phyloP scores from a whole-genome alignment of 2,888 invertebrate species.

The Phrixothrix hirtus region DNA sequence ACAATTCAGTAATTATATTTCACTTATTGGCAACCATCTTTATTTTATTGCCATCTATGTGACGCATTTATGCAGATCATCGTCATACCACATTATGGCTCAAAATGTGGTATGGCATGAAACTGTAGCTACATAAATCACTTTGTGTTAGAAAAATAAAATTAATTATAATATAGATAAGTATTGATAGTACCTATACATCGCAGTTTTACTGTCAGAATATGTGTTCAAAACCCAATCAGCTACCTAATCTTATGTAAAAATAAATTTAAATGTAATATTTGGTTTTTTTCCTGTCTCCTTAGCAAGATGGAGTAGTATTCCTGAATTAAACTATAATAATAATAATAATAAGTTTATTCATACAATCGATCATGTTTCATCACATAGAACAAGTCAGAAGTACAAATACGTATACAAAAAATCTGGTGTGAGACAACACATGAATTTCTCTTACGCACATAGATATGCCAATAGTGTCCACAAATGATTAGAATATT shows the following conservation, averaged over 20 bases:
- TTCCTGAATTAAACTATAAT: too few relatives aligned
- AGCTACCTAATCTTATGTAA: slow-evolving; percentile 56
- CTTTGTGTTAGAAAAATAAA: slow-evolving; percentile 40
- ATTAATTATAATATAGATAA: slow-evolving; percentile 44
- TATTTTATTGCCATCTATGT: slow-evolving; percentile 22
- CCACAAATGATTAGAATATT: too few relatives aligned
- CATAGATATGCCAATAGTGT: too few relatives aligned
- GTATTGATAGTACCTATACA: slow-evolving; percentile 55
- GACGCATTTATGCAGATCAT: slow-evolving; percentile 20
- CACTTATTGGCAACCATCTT: slow-evolving; percentile 31
- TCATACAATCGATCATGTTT: too few relatives aligned
- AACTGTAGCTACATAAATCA: slow-evolving; percentile 33
- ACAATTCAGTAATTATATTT: slow-evolving; percentile 27
- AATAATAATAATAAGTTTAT: too few relatives aligned
- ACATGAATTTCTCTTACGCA: too few relatives aligned
- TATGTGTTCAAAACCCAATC: slow-evolving; percentile 59
- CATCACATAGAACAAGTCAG: too few relatives aligned
- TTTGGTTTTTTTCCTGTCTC: too few relatives aligned
- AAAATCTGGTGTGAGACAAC: too few relatives aligned
- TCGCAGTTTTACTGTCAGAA: slow-evolving; percentile 56
- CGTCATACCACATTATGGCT: slow-evolving; percentile 49
- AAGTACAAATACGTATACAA: too few relatives aligned
- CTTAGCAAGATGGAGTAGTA: too few relatives aligned
- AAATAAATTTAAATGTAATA: slow-evolving; percentile 51
- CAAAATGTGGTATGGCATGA: slow-evolving; percentile 48